A percentile compares a stretch with the other conserved stretches of the same genome.
phyloP scores from a whole-genome alignment of 1,140 invertebrate species.

The Zaprionus kolodkinae region DNA sequence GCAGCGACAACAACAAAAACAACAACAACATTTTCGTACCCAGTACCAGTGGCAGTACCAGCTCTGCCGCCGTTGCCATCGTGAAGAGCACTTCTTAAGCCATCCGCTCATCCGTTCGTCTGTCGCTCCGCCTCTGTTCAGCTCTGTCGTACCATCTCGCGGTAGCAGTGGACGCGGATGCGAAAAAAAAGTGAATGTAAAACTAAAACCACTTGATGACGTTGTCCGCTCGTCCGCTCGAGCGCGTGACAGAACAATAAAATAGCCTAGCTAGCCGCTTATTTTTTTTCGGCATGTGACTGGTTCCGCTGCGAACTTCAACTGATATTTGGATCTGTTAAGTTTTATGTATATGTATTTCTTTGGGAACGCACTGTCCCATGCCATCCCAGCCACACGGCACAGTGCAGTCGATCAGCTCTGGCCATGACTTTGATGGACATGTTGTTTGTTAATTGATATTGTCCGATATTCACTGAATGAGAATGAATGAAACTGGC shows the following conservation, averaged over 20 bases:
- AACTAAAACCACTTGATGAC: slow-evolving; percentile 69
- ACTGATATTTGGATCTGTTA: slow-evolving; percentile 33
- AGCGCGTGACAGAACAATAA: slow-evolving; percentile 78
- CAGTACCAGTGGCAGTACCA: slow-evolving; percentile 50
- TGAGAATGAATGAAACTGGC: slow-evolving; percentile 34
- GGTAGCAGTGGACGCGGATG: slow-evolving; percentile 60
- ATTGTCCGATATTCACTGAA: neutral
- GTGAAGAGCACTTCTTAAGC: slow-evolving; percentile 77
- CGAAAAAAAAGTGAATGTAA: slow-evolving; percentile 80
- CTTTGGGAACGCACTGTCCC: slow-evolving; percentile 14
- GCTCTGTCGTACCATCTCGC: neutral
- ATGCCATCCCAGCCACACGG: neutral
- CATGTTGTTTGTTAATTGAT: slow-evolving; percentile 20
- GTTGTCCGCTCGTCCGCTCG: slow-evolving; percentile 49
- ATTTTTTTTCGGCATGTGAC: slow-evolving; percentile 49
- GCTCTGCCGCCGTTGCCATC: slow-evolving; percentile 30
- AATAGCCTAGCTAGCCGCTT: slow-evolving; percentile 35
- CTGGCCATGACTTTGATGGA: slow-evolving; percentile 44
- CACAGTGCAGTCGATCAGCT: neutral
- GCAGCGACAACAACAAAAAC: slow-evolving; percentile 30
- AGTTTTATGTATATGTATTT: too few species aligned
- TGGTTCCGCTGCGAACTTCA: slow-evolving; percentile 56
- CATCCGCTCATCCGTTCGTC: slow-evolving; percentile 29
- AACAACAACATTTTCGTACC: slow-evolving; percentile 71
- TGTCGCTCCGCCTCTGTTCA: slow-evolving; percentile 14